These are phyloP conservation scores for Clistopyga incitator DNA, from an alignment of 2,888 invertebrate species.

Conservation along the genomic window DNA sequence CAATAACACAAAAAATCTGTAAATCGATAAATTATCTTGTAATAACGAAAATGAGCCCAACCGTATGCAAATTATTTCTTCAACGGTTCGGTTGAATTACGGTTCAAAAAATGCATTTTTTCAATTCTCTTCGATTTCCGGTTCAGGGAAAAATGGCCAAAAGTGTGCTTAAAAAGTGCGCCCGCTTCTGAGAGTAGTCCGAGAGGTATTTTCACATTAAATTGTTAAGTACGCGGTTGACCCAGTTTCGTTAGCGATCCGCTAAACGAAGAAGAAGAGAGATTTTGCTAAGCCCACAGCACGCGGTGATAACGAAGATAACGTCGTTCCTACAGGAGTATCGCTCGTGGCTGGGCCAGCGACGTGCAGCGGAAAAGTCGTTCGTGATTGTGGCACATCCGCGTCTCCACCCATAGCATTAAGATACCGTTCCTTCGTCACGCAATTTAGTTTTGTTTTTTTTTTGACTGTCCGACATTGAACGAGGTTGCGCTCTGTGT, in stretches of 20 bases:
- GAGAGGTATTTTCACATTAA: not conserved
- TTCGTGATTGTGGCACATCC: conserved; percentile 48
- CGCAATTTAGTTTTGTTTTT: conserved; percentile 51
- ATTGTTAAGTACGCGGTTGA: not conserved
- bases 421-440: conserved; percentile 62
- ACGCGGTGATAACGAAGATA: not conserved
- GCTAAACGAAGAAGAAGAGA: not conserved
- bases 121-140: too few relatives aligned
- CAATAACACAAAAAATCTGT: too few relatives aligned
- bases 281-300: not conserved
- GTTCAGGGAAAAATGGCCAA: not conserved
- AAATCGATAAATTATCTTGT: too few relatives aligned
- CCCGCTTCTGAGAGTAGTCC: not conserved
- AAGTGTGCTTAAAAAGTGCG: not conserved
- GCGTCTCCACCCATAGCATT: conserved; percentile 18
- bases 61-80: too few relatives aligned
- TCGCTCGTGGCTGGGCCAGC: conserved; percentile 21
- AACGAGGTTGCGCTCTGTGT: not conserved
- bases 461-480: conserved; percentile 3
- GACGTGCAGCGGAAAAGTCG: conserved; percentile 18
- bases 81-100: too few relatives aligned
- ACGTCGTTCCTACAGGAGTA: conserved; percentile 52
- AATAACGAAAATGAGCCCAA: too few relatives aligned
- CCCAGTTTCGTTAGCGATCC: not conserved
- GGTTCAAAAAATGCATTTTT: too few relatives aligned